phyloP scores from a whole-genome alignment of 2,797 vertebrate species.

The Cottoperca gobio region DNA sequence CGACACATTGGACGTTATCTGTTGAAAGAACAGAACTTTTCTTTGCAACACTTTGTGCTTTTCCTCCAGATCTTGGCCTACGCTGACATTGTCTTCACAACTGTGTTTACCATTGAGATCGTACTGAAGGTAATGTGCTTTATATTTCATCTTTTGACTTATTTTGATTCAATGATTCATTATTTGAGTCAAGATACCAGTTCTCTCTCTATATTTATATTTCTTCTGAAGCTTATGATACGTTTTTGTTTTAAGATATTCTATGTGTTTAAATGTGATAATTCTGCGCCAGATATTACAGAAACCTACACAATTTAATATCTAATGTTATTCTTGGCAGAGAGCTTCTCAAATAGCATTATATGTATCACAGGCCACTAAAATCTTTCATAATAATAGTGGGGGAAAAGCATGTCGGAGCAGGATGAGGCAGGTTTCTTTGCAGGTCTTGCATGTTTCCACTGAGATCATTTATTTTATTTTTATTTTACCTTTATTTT shows the following conservation, averaged over 20 bases:
- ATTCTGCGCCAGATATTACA: not conserved
- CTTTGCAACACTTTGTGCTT: not conserved
- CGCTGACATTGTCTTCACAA: slow-evolving; percentile 95
- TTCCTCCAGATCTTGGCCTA: slow-evolving; percentile 90
- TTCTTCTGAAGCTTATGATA: not conserved
- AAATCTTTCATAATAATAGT: not conserved
- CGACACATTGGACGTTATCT: fast-evolving
- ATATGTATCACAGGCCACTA: not conserved
- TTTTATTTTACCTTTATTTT: too few species aligned
- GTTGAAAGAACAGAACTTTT: not conserved
- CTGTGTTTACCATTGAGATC: slow-evolving; percentile 97
- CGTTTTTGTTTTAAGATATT: not conserved
- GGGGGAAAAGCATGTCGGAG: not conserved
- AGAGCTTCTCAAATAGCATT: not conserved
- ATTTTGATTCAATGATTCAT: not conserved
- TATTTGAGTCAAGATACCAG: not conserved
- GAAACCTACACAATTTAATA: not conserved
- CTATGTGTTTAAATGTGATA: not conserved
- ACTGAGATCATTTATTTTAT: too few species aligned
- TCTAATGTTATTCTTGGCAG: not conserved
- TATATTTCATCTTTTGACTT: not conserved
- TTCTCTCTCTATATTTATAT: not conserved
- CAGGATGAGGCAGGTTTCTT: not conserved
- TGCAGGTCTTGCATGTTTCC: not conserved
- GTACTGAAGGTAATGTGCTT: slow-evolving; percentile 90